Percentiles rank a stretch among this genome's conserved stretches.
phyloP scores from a whole-genome alignment of 2,888 invertebrate genomes.

The Homarus gammarus region DNA sequence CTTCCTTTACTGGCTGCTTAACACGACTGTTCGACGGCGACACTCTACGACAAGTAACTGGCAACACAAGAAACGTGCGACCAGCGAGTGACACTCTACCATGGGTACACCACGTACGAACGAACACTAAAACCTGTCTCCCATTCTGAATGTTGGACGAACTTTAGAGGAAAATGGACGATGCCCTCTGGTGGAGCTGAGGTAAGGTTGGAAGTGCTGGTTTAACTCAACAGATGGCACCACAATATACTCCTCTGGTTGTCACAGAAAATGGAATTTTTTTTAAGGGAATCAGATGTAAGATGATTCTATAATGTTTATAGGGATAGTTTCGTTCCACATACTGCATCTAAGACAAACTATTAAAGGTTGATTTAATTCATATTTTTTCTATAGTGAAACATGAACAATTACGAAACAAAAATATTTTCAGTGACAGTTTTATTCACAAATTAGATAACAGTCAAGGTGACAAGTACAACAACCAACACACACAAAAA shows the following conservation, averaged over 20 bases:
- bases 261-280: not conserved
- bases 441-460: too few species aligned
- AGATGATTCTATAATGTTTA: too few species aligned
- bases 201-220: not conserved
- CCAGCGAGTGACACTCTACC: not conserved
- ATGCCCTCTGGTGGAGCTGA: not conserved
- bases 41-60: not conserved
- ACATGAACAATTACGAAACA: too few species aligned
- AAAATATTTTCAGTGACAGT: too few species aligned
- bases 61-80: conserved; percentile 1
- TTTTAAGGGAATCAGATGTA: too few species aligned
- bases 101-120: not conserved
- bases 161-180: not conserved
- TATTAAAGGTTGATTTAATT: too few species aligned
- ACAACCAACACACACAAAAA: too few species aligned
- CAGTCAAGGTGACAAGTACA: too few species aligned
- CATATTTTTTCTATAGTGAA: too few species aligned
- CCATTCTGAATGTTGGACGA: not conserved
- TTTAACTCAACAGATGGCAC: not conserved
- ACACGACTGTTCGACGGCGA: not conserved
- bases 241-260: not conserved
- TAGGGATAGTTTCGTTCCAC: too few species aligned
- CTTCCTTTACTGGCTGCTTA: too few species aligned
- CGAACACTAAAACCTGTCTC: conserved; percentile 6
- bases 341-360: too few species aligned